Evolutionary conservation across 2,888 invertebrate genomes (phyloP).

Genomic region (Camptogramma bilineatum): DNA sequence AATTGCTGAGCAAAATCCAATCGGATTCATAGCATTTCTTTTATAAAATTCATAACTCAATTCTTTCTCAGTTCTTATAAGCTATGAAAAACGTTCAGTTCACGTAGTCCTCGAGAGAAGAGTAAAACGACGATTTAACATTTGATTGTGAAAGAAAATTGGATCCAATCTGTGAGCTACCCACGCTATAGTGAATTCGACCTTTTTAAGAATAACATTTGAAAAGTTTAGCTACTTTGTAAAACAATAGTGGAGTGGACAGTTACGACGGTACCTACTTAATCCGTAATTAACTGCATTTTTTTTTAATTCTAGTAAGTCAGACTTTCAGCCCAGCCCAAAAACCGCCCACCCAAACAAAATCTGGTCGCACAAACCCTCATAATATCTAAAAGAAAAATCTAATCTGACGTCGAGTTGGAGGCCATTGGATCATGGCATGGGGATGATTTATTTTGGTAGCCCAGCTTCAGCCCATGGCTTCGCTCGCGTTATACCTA

Average conservation of each 20-base stretch:
- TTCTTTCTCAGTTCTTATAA: background rate
- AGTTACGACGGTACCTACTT: background rate
- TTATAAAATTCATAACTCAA: constrained; percentile 2
- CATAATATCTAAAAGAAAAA: too few species aligned
- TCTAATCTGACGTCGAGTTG: too few species aligned
- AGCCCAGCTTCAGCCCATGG: too few species aligned
- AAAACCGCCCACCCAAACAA: too few species aligned
- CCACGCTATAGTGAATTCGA: background rate
- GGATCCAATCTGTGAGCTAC: constrained; percentile 8
- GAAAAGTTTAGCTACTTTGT: background rate
- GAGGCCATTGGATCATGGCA: too few species aligned
- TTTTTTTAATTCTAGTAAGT: too few species aligned
- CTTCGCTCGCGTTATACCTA: too few species aligned
- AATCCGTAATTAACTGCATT: too few species aligned
- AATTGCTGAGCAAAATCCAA: background rate
- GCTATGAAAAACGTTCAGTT: background rate
- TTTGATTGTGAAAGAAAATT: constrained; percentile 19
- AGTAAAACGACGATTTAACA: constrained; percentile 5
- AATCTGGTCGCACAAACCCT: too few species aligned
- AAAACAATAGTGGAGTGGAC: background rate
- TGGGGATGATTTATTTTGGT: too few species aligned
- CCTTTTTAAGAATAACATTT: background rate
- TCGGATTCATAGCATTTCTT: background rate
- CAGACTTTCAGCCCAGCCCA: too few species aligned
- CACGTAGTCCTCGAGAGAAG: background rate